Percentiles rank a stretch among this genome's conserved stretches.
Evolutionary conservation across 2,797 vertebrate species (phyloP).

Genomic region (Scolopax rusticola): DNA sequence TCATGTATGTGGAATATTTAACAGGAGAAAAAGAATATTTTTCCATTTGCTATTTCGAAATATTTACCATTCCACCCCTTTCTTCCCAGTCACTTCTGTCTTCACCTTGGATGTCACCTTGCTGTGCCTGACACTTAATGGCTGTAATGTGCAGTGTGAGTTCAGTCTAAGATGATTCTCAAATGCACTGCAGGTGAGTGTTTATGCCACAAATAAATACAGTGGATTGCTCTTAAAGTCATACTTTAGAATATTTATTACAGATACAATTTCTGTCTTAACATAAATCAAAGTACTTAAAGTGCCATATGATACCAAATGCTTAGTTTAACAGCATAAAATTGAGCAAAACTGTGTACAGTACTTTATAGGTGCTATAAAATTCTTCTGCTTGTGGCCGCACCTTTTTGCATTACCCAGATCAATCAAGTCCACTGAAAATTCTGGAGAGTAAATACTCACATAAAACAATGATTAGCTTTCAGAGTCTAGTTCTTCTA

Average conservation of each 20-base stretch:
- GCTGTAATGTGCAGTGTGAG: constrained; percentile 58
- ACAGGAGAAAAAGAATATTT: constrained; percentile 27
- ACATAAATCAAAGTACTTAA: constrained; percentile 76
- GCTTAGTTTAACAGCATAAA: constrained; percentile 71
- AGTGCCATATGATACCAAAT: constrained; percentile 76
- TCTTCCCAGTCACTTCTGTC: constrained; percentile 23
- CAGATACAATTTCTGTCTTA: constrained; percentile 70
- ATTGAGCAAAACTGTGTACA: constrained; percentile 59
- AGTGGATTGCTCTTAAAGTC: constrained; percentile 71
- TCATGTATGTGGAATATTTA: background rate
- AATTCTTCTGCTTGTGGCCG: constrained; percentile 55
- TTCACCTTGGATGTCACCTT: constrained; percentile 77
- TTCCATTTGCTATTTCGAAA: constrained; percentile 23
- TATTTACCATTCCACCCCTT: constrained; percentile 34
- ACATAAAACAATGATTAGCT: constrained; percentile 35
- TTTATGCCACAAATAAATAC: constrained; percentile 80
- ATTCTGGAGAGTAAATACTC: constrained; percentile 18
- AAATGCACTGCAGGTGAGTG: constrained; percentile 66
- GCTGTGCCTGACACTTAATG: constrained; percentile 50
- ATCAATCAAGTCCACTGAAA: constrained; percentile 56
- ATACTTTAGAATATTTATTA: constrained; percentile 69
- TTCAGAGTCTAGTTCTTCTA: constrained; percentile 18
- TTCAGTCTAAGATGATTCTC: constrained; percentile 64
- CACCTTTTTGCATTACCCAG: constrained; percentile 53
- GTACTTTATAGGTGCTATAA: constrained; percentile 75